Evolutionary conservation across 1,140 invertebrate genomes (phyloP).

Genomic region (Vollenhovia emeryi): DNA sequence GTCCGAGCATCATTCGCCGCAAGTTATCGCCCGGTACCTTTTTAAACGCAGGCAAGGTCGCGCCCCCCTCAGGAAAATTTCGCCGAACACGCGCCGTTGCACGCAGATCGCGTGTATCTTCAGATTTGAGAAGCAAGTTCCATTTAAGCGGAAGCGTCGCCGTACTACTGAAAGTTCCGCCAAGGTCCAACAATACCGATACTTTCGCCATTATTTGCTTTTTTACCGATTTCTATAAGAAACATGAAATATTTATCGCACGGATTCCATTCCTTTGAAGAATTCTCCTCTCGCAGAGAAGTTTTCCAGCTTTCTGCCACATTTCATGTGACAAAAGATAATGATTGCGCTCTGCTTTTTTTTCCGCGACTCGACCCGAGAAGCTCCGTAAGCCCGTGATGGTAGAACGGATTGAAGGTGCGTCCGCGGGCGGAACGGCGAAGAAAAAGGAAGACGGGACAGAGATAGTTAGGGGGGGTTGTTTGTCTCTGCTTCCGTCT

Average conservation of each 20-base stretch:
- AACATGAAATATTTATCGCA: conserved; percentile 41
- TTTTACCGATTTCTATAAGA: neutral
- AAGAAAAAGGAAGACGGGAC: conserved; percentile 69
- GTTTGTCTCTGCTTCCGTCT: conserved; percentile 82
- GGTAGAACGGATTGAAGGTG: conserved; percentile 28
- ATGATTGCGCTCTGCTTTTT: conserved; percentile 35
- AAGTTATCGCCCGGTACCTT: conserved; percentile 27
- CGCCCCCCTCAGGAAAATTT: neutral
- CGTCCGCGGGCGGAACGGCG: conserved; percentile 25
- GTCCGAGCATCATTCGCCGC: conserved; percentile 9
- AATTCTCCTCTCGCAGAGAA: neutral
- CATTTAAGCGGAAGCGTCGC: neutral
- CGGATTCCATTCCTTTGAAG: conserved; percentile 33
- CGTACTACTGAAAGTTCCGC: neutral
- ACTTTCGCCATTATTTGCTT: neutral
- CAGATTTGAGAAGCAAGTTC: neutral
- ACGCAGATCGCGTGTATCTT: neutral
- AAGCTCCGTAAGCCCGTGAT: neutral
- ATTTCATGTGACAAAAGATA: conserved; percentile 65
- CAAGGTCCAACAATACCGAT: neutral
- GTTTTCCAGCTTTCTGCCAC: conserved; percentile 19
- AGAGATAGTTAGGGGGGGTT: conserved; percentile 78
- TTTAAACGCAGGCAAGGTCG: neutral
- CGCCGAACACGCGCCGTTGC: neutral
- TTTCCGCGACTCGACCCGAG: neutral